A percentile compares a stretch with the other conserved stretches of the same genome.
These are phyloP conservation scores for Thalassophryne amazonica DNA, from an alignment of 2,797 vertebrate genomes.

Conservation along the genomic window DNA sequence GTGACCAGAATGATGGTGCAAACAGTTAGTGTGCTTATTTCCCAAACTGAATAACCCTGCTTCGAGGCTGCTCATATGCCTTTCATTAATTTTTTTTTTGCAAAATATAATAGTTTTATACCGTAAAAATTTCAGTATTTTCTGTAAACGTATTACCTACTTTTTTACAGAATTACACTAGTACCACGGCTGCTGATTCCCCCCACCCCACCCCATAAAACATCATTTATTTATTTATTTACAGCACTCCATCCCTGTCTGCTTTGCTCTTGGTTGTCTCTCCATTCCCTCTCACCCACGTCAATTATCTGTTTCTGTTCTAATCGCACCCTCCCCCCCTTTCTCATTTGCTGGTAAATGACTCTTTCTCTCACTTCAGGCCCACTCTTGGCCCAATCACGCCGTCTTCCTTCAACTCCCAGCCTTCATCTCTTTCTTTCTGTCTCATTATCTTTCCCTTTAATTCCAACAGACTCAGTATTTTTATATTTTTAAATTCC, in stretches of 20 bases:
- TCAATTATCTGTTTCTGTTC: conserved; percentile 60
- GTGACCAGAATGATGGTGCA: no score
- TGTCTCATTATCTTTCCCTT: conserved; percentile 55
- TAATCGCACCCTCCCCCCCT: conserved; percentile 28
- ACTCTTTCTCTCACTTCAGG: conserved; percentile 50
- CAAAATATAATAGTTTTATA: no score
- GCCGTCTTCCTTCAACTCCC: conserved; percentile 43
- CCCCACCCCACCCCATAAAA: no score
- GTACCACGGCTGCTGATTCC: no score
- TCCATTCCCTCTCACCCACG: conserved; percentile 50
- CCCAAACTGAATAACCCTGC: no score
- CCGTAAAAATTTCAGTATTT: no score
- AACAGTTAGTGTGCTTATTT: no score
- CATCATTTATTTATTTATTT: no score
- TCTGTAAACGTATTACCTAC: no score
- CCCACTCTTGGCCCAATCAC: conserved; percentile 50
- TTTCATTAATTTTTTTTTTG: no score
- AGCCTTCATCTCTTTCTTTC: conserved; percentile 42
- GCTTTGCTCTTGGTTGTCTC: conserved; percentile 53
- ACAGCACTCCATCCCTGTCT: conserved; percentile 68
- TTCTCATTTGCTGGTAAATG: conserved; percentile 49
- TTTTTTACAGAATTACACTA: no score
- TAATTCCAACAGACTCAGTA: conserved; percentile 51
- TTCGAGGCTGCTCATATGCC: no score
- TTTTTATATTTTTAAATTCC: conserved; percentile 50